Evolutionary conservation across 1,140 invertebrate genomes (phyloP).

Genomic region (Gonioctena quinquepunctata): DNA sequence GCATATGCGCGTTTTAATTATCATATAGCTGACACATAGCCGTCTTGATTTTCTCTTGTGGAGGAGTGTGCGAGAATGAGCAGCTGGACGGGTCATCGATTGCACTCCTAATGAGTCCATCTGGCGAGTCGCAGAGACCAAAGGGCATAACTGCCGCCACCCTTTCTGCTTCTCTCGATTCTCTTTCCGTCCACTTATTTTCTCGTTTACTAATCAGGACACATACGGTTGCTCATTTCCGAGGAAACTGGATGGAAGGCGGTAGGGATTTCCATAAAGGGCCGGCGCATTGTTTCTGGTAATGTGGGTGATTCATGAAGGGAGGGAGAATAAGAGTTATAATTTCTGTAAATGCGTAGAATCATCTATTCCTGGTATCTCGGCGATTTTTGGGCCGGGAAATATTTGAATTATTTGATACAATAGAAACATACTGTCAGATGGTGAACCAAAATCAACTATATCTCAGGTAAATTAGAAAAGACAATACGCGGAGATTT

Average conservation of each 20-base stretch:
- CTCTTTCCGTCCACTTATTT: neutral
- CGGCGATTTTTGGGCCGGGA: too few species aligned
- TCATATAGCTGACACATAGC: neutral
- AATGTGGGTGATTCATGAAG: neutral
- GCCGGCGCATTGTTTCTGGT: neutral
- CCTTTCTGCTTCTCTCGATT: constrained; percentile 18
- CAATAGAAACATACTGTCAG: too few species aligned
- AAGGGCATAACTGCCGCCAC: constrained; percentile 34
- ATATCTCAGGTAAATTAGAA: too few species aligned
- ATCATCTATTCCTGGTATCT: too few species aligned
- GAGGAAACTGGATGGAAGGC: neutral
- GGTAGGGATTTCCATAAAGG: neutral
- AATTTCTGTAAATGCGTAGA: neutral
- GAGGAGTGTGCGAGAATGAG: constrained; percentile 31
- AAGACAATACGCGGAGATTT: too few species aligned
- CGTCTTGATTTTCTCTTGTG: constrained; percentile 7
- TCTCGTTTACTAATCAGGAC: constrained; percentile 10
- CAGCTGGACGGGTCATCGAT: constrained; percentile 45
- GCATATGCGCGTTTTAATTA: constrained; percentile 13
- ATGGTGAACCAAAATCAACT: too few species aligned
- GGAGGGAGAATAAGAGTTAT: neutral
- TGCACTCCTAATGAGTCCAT: constrained; percentile 44
- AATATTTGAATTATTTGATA: too few species aligned
- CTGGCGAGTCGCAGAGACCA: constrained; percentile 42
- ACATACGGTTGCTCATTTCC: constrained; percentile 1